Evolutionary conservation across 2,888 invertebrate genomes (phyloP).

Genomic region (Formica aserva): DNA sequence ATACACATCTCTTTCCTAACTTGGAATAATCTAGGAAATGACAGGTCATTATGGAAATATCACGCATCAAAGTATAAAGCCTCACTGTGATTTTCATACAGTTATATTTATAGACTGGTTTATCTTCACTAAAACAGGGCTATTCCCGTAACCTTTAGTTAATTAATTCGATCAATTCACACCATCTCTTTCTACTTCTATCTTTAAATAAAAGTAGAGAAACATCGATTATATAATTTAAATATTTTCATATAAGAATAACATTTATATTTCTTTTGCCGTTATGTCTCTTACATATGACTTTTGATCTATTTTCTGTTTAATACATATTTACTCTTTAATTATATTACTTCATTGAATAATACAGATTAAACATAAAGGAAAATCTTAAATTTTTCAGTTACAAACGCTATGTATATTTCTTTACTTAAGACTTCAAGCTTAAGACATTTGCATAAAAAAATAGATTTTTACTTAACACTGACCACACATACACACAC

Average conservation of each 20-base stretch:
- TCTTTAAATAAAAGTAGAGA: neutral
- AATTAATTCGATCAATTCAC: neutral
- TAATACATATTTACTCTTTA: neutral
- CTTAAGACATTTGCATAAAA: neutral
- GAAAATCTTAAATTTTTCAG: neutral
- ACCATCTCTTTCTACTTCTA: neutral
- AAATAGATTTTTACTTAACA: neutral
- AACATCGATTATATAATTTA: neutral
- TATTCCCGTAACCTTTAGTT: constrained; percentile 28
- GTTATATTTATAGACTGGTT: constrained; percentile 10
- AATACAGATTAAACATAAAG: neutral
- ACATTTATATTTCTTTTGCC: neutral
- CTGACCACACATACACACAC: too few species aligned
- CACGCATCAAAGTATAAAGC: neutral
- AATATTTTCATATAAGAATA: neutral
- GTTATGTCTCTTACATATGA: neutral
- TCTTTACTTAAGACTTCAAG: neutral
- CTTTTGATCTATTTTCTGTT: neutral
- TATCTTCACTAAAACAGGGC: constrained; percentile 1
- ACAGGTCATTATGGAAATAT: neutral
- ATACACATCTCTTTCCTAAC: neutral
- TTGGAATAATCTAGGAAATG: constrained; percentile 40
- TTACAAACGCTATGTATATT: neutral
- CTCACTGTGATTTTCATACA: constrained; percentile 13
- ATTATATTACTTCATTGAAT: neutral